Base-by-base conservation (phyloP, 1,140 invertebrate species). In the Drosophila carrolli region DNA sequence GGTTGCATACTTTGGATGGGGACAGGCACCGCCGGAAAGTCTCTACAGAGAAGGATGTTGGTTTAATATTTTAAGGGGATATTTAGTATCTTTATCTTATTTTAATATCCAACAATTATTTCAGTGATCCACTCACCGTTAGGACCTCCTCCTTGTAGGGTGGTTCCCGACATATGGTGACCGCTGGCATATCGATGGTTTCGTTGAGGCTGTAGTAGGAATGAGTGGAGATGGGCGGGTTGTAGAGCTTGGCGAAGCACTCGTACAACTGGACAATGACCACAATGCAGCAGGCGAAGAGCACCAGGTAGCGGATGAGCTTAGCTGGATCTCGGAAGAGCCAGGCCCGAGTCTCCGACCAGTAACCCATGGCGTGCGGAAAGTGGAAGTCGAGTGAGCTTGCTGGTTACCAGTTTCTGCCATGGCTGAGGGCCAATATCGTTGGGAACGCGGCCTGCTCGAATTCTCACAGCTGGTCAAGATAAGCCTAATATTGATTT, bases 91-190 rank as follows among this genome's bases (percentile, higher is more conserved):
- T 32, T 32, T 32, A 32, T 32, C 8, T 32, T 32, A 32, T 32
- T 32, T 32, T 6, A 7, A 8, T 7, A 32, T 7, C 29, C 29
- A 32, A 32, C 8, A 8, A 32, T 0, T 32, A 3, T 32, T 27
- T 38, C 4, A 4, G 7, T 1, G 2, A 40, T 16, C 2, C 27
- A 83, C 92, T 92, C 82, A 95, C 95, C 71, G 90, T 67, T 46
- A 95, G 80, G 37, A 94, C 92, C 3, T 94, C 90, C 32, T 88
- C 92, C 71, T 94, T 95, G 75, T 94, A 95, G 0, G 94, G 92
- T 0, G 95, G 95, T 44, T 94, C 93, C 29, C 94, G 90, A 71
- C 95, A 95, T 57, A 95, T 92, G 0, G 95, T 95, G 0, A 95
- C 80, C 55, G 94, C 94, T 9, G 95, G 95, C 89, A 95, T 95